phyloP scores from a whole-genome alignment of 2,113 vertebrate species.

The Epinephelus fuscoguttatus region DNA sequence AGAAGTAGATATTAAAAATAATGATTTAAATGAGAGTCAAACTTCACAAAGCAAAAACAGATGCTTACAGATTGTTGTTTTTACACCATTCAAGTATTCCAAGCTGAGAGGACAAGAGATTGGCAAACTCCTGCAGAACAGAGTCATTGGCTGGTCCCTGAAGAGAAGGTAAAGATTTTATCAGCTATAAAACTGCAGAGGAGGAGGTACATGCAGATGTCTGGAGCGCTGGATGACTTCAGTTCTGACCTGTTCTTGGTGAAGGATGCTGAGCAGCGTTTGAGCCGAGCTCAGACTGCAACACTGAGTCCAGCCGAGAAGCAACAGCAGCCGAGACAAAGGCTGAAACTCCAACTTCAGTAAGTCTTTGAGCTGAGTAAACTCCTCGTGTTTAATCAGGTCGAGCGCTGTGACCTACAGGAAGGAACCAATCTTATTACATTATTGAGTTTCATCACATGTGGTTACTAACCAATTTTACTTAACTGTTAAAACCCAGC shows the following conservation, averaged over 20 bases:
- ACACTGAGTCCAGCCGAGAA: conserved; percentile 95
- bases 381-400: conserved; percentile 92
- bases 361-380: conserved; percentile 85
- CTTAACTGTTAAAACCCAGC: background rate
- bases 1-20: background rate
- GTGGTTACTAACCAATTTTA: conserved; percentile 1
- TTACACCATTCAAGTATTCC: conserved; percentile 95
- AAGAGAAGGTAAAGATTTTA: background rate
- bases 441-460: conserved; percentile 32
- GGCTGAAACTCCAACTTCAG: conserved; percentile 91
- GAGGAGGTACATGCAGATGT: background rate
- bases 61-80: conserved; percentile 83
- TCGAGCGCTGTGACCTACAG: conserved; percentile 92
- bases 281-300: conserved; percentile 90
- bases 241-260: conserved; percentile 87
- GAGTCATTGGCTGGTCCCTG: conserved; percentile 87
- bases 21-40: background rate
- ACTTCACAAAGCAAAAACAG: background rate
- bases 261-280: conserved; percentile 88
- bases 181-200: background rate
- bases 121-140: conserved; percentile 91
- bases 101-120: conserved; percentile 90
- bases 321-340: conserved; percentile 90
- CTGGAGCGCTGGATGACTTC: background rate
- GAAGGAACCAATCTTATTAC: conserved; percentile 14